Percentiles rank a stretch among this genome's conserved stretches.
phyloP scores from a whole-genome alignment of 2,888 invertebrate genomes.

The Tetragonula carbonaria region DNA sequence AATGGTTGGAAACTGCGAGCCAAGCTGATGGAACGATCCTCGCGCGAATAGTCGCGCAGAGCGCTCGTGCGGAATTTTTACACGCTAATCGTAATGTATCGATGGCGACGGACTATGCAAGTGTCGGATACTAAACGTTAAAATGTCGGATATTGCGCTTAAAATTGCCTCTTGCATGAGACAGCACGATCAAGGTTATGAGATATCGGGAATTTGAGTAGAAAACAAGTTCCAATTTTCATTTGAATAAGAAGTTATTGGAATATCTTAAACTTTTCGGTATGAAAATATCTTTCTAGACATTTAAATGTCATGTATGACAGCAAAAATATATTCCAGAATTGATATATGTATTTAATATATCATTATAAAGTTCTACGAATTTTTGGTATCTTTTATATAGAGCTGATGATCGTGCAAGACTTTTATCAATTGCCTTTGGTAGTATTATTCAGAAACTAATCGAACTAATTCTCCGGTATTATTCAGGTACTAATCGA shows the following conservation, averaged over 20 bases:
- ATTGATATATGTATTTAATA: not conserved
- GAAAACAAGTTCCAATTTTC: not conserved
- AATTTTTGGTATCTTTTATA: not conserved
- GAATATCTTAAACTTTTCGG: not conserved
- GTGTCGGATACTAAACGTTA: slow-evolving; percentile 1
- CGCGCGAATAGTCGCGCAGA: slow-evolving; percentile 17
- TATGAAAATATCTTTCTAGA: not conserved
- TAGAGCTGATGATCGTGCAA: too few relatives aligned
- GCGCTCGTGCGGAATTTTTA: slow-evolving; percentile 19
- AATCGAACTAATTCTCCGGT: too few relatives aligned
- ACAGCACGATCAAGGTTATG: not conserved
- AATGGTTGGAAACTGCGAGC: not conserved
- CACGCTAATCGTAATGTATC: slow-evolving; percentile 34
- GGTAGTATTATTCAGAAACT: not conserved
- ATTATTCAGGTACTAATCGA: not conserved
- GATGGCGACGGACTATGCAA: not conserved
- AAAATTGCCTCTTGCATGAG: not conserved
- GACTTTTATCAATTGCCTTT: not conserved
- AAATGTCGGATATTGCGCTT: not conserved
- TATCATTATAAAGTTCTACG: not conserved
- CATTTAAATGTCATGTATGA: too few relatives aligned
- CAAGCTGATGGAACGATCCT: slow-evolving; percentile 18
- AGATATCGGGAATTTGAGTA: not conserved
- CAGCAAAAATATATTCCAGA: not conserved
- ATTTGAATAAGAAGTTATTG: not conserved